Percentiles rank a stretch among this genome's conserved stretches.
phyloP scores from a whole-genome alignment of 2,797 vertebrate genomes.

The Morus bassanus region DNA sequence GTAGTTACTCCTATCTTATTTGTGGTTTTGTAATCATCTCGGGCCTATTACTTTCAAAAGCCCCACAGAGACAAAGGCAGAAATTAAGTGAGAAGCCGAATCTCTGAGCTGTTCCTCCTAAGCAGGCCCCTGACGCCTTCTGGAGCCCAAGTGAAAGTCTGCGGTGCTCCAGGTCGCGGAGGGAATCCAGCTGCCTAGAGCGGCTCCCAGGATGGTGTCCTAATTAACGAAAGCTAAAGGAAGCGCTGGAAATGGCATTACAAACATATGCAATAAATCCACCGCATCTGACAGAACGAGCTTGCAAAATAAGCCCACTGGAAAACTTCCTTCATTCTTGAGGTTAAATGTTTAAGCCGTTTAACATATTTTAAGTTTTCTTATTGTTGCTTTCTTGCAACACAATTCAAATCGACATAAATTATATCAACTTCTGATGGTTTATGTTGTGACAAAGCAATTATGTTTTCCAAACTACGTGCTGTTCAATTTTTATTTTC shows the following conservation, averaged over 20 bases:
- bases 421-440: not conserved
- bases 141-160: not conserved
- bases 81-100: not conserved
- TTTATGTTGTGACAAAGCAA: not conserved
- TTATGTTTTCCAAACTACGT: not conserved
- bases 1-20: constrained; percentile 32
- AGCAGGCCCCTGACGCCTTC: not conserved
- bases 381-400: not conserved
- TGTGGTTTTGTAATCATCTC: constrained; percentile 31
- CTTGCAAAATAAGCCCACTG: constrained; percentile 40
- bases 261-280: not conserved
- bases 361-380: constrained; percentile 19
- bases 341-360: not conserved
- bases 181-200: not conserved
- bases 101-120: not conserved
- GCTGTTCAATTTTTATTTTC: not conserved
- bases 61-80: not conserved
- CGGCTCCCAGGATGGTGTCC: not conserved
- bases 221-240: constrained; percentile 7
- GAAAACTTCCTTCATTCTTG: constrained; percentile 30
- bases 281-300: not conserved
- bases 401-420: not conserved
- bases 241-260: not conserved
- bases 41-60: not conserved
- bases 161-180: not conserved